Conservation (phyloP, 2,797 vertebrate species). For the Cyprinodon diabolis region DNA sequence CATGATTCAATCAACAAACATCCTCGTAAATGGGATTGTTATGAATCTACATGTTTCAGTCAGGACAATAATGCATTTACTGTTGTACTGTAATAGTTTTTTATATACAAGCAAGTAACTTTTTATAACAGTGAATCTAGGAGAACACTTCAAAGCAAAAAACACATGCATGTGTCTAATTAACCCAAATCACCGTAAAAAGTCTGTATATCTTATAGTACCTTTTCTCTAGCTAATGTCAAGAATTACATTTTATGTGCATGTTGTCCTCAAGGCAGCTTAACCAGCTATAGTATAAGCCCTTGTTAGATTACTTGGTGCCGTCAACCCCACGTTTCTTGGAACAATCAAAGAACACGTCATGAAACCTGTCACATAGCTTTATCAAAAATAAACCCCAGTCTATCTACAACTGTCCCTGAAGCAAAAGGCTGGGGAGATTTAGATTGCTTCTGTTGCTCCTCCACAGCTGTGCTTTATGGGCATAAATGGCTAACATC, state of each 20-base stretch:
- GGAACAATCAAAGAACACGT: slow-evolving; percentile 44
- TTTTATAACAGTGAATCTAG: no score
- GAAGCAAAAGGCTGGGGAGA: slow-evolving; percentile 2
- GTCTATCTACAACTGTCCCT: slow-evolving; percentile 24
- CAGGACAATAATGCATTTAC: no score
- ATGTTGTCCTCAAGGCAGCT: slow-evolving; percentile 6
- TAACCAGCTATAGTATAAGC: neutral
- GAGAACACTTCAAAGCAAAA: no score
- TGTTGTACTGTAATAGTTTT: no score
- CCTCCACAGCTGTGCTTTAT: slow-evolving; percentile 57
- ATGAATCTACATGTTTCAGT: no score
- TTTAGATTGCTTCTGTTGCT: neutral
- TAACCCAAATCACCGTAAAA: slow-evolving; percentile 22
- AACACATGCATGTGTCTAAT: no score
- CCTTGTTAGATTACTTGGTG: slow-evolving; percentile 17
- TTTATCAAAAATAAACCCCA: slow-evolving; percentile 62
- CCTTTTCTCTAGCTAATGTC: slow-evolving; percentile 17
- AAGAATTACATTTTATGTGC: neutral
- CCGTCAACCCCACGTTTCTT: slow-evolving; percentile 19
- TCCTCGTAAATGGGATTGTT: no score
- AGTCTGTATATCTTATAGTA: slow-evolving; percentile 28
- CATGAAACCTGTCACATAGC: slow-evolving; percentile 62
- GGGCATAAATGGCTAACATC: slow-evolving; percentile 23
- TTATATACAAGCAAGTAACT: no score
- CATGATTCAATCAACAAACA: no score